These are phyloP conservation scores for Eumerus sabulonum DNA, from an alignment of 2,888 invertebrate species.

Conservation along the genomic window DNA sequence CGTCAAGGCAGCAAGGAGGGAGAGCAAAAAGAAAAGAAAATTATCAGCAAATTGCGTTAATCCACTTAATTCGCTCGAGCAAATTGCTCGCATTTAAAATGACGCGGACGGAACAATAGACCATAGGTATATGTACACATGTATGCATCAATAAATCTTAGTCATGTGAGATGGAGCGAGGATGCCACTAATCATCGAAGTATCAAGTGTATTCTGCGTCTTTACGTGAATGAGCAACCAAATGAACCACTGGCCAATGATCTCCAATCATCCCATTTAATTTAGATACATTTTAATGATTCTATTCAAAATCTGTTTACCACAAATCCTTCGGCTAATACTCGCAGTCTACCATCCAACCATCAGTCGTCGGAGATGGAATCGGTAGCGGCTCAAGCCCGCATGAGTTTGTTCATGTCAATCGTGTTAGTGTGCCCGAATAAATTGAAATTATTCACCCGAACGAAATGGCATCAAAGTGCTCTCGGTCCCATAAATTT, in stretches of 20 bases:
- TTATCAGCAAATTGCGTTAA: constrained; percentile 55
- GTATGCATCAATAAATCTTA: constrained; percentile 50
- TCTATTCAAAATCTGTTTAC: constrained; percentile 35
- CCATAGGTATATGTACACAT: not conserved
- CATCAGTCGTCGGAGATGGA: no score
- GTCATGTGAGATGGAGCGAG: not conserved
- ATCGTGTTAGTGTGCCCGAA: constrained; percentile 32
- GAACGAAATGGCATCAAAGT: constrained; percentile 65
- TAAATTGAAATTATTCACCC: constrained; percentile 67
- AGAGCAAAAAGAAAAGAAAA: constrained; percentile 29
- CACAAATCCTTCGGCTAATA: not conserved
- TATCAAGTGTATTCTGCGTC: no score
- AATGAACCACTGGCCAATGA: constrained; percentile 3
- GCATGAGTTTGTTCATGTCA: constrained; percentile 56
- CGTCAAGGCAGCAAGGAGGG: not conserved
- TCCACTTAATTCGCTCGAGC: constrained; percentile 63
- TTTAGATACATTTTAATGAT: constrained; percentile 56
- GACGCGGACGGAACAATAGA: constrained; percentile 28
- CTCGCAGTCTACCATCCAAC: no score
- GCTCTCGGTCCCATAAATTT: constrained; percentile 57
- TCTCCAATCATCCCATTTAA: constrained; percentile 56
- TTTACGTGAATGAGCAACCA: constrained; percentile 18
- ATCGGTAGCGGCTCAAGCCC: constrained; percentile 17
- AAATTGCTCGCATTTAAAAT: constrained; percentile 55
- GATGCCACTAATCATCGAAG: constrained; percentile 13